A percentile compares a stretch with the other conserved stretches of the same genome.
Conservation (phyloP, 2,888 invertebrate genomes). For the Pandemis heparana region DNA sequence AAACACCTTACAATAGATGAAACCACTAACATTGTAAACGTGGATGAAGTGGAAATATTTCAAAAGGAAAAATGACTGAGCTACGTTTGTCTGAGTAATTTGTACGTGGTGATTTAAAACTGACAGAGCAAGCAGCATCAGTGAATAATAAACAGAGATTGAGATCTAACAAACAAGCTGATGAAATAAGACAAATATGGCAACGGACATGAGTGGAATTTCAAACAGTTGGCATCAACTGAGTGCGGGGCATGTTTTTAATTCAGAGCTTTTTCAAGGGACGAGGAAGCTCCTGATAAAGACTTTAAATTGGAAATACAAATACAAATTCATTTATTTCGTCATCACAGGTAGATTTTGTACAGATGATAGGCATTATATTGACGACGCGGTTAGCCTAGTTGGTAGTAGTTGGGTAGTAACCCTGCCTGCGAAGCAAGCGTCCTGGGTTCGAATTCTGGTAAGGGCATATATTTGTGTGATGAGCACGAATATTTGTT, state of each 20-base stretch:
- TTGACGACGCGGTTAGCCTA: too few relatives aligned
- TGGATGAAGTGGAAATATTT: background rate
- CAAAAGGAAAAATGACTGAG: background rate
- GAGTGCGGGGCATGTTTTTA: slow-evolving; percentile 9
- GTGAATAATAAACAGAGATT: slow-evolving; percentile 78
- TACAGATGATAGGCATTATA: too few relatives aligned
- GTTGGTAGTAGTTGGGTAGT: too few relatives aligned
- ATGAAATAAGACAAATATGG: slow-evolving; percentile 83
- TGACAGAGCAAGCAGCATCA: slow-evolving; percentile 63
- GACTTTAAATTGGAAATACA: too few relatives aligned
- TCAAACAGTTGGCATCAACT: slow-evolving; percentile 57
- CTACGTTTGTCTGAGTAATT: slow-evolving; percentile 49
- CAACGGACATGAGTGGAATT: slow-evolving; percentile 71
- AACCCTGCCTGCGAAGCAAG: too few relatives aligned
- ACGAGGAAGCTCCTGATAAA: slow-evolving; percentile 19
- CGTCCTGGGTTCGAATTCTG: too few relatives aligned
- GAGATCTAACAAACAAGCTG: slow-evolving; percentile 76
- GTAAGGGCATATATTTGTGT: too few relatives aligned
- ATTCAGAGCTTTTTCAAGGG: slow-evolving; percentile 24
- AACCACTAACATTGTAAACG: background rate
- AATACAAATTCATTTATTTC: too few relatives aligned
- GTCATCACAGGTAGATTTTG: too few relatives aligned
- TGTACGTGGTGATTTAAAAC: slow-evolving; percentile 44
- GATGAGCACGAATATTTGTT: too few relatives aligned
- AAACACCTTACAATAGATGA: slow-evolving; percentile 15